Percentiles rank a stretch among this genome's conserved stretches.
Evolutionary conservation across 2,113 vertebrate genomes (phyloP).

Genomic region (Cinclus mexicanus): DNA sequence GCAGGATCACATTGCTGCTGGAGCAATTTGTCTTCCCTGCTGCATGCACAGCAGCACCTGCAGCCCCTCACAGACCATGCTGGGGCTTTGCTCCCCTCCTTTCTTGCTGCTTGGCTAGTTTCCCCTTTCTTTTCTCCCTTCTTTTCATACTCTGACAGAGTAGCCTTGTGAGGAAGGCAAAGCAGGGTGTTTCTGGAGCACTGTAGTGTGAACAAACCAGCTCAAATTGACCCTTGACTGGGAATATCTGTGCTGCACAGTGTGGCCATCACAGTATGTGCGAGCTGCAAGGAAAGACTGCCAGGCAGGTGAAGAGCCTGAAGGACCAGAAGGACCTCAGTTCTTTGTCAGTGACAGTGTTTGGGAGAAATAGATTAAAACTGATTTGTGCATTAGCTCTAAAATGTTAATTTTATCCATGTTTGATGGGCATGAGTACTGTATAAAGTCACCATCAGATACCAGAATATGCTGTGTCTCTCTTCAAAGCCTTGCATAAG

Average conservation of each 20-base stretch:
- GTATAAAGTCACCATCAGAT: background rate
- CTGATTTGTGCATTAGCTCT: background rate
- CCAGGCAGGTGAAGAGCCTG: background rate
- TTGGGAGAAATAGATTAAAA: background rate
- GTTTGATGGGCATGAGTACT: background rate
- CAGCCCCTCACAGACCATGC: background rate
- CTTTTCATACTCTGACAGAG: background rate
- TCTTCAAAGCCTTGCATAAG: background rate
- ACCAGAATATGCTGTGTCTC: background rate
- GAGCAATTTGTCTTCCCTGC: background rate
- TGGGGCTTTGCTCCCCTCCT: background rate
- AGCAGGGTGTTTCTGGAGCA: background rate
- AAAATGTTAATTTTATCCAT: background rate
- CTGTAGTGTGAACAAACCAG: background rate
- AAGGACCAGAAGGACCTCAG: background rate
- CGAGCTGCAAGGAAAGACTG: background rate
- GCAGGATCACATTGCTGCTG: background rate
- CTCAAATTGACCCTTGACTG: background rate
- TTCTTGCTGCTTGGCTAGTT: background rate
- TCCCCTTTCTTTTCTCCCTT: background rate
- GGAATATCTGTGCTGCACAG: background rate
- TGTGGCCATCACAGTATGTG: background rate
- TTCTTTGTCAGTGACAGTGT: background rate
- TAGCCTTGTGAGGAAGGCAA: background rate
- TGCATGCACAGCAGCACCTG: background rate